A percentile compares a stretch with the other conserved stretches of the same genome.
Conservation (phyloP, 2,888 invertebrate species). For the Heliconius cydno region DNA sequence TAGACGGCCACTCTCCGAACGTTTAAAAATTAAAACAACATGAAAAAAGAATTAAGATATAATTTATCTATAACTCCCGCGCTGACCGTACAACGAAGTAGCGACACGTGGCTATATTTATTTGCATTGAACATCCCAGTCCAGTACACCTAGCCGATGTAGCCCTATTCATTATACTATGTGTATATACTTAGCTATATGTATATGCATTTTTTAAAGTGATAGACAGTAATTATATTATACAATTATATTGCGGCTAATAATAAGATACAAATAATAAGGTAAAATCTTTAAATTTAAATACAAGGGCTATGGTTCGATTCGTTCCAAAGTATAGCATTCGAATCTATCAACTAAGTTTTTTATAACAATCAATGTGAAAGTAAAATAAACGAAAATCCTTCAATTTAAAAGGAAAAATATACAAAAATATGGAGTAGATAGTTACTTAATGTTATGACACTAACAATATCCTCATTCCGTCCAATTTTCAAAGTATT, state of each 20-base stretch:
- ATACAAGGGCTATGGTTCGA: too few species aligned
- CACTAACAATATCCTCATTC: too few species aligned
- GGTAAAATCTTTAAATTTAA: too few species aligned
- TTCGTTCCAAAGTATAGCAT: too few species aligned
- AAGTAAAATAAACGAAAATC: neutral
- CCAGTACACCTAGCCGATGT: conserved; percentile 24
- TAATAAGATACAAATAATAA: too few species aligned
- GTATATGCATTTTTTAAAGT: neutral
- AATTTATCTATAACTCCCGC: conserved; percentile 25
- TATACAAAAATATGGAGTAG: too few species aligned
- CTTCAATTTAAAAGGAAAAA: neutral
- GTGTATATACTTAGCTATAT: neutral
- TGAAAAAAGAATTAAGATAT: neutral
- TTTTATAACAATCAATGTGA: neutral
- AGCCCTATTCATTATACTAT: conserved; percentile 12
- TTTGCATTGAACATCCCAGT: conserved; percentile 53
- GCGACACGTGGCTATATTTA: conserved; percentile 60
- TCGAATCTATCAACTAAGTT: too few species aligned
- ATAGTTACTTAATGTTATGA: too few species aligned
- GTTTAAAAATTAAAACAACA: too few species aligned
- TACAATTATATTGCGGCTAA: neutral
- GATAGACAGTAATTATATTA: neutral
- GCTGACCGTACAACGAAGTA: conserved; percentile 41
- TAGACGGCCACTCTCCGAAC: too few species aligned
- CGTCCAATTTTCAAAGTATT: too few species aligned